Conservation (phyloP, 2,113 vertebrate species). For the Himantopus leucocephalus region DNA sequence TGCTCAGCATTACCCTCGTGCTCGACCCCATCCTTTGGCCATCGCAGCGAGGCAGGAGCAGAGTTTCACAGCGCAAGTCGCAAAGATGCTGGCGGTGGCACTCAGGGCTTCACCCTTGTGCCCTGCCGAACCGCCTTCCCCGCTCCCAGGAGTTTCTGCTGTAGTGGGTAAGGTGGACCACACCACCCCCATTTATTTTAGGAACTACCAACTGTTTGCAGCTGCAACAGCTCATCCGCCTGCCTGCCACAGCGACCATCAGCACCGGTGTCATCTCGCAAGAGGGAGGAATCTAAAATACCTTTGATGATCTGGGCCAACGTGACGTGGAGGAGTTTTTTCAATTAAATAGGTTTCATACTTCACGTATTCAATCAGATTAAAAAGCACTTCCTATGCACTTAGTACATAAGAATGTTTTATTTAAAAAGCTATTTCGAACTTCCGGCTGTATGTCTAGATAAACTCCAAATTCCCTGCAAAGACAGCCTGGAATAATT, state of each 20-base stretch:
- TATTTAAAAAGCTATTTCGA: background rate
- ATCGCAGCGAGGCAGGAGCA: accelerated
- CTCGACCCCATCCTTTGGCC: background rate
- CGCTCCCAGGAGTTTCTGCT: background rate
- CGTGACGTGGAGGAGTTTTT: background rate
- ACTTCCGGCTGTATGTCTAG: accelerated
- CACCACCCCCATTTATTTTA: background rate
- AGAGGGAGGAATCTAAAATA: background rate
- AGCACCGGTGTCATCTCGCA: accelerated
- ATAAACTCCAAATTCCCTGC: background rate
- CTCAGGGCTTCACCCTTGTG: background rate
- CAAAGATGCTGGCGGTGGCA: background rate
- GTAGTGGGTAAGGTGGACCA: background rate
- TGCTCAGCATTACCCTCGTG: background rate
- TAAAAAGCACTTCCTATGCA: background rate
- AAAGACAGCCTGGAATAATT: background rate
- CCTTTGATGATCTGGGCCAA: background rate
- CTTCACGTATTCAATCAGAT: background rate
- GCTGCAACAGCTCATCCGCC: background rate
- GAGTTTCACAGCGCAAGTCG: accelerated
- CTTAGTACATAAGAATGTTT: background rate
- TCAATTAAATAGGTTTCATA: background rate
- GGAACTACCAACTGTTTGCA: background rate
- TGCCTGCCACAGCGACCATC: background rate
- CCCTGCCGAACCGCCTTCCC: background rate